Base-by-base conservation (phyloP, 2,888 invertebrate species). In the Microplitis deprimator region DNA sequence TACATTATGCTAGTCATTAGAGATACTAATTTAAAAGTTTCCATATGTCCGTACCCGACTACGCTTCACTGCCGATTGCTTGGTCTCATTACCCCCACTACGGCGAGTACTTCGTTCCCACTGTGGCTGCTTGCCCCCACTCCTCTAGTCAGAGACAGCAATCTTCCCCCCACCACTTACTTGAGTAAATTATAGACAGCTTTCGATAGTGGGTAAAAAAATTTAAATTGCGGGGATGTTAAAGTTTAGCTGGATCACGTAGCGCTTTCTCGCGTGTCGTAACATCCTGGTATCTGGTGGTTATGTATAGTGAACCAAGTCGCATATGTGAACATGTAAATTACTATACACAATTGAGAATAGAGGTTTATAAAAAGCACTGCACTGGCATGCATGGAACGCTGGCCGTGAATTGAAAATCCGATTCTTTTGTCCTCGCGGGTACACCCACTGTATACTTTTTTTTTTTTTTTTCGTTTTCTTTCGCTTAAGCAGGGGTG, bases 21-120 rank as follows among this genome's bases (percentile, higher is more conserved):
- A 81, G 41, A 82, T 82, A 84, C 84, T 83, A 84, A 85, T 85
- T 85, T 84, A 81, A 80, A 82, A 82, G 77, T 82, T 78, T 76
- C 78, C 77, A 73, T 77, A 71, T 72, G 59, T 69, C 70, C 75
- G 75, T 77, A 67, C 74, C 68, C 68, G 73, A 41, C 65, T 79
- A 76, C 50, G 50, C 79, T 81, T 78, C 78, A 80, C 79, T 74
- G 71, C 73, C 74, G 76, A 75, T 64, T 76, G 59, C 65, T 38
- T 73, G 79, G 78, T 79, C 77, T 79, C 77, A 77, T 65, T 74
- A 77, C 77, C 61, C 75, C 77, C 69, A 20, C 70, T 13, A 68
- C 75, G 65, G 62, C 75, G 29, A 29, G 4, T 29, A 29, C 29
- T 29, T 29, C 29, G 29, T 29, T 29, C 29, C 20, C 20, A 29